Conservation (phyloP, 2,113 vertebrate genomes). For the Mus spicilegus region DNA sequence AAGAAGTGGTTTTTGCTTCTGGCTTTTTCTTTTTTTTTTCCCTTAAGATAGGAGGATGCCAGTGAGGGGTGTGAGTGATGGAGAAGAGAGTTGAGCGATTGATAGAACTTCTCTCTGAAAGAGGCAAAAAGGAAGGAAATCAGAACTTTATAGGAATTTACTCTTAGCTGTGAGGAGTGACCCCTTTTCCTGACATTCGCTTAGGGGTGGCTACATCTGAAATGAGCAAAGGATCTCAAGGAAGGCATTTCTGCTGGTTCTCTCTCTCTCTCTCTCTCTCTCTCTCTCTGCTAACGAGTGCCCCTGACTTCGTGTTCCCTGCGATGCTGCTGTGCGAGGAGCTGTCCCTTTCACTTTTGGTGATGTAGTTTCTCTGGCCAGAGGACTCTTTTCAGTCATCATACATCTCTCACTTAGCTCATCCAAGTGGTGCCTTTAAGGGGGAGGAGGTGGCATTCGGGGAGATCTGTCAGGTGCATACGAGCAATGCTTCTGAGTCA, state of each 20-base stretch:
- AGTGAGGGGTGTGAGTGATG: background rate
- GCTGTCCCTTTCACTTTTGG: conserved; percentile 68
- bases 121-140: conserved; percentile 19
- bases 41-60: conserved; percentile 16
- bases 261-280: too few species aligned
- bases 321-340: background rate
- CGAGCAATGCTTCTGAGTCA: conserved; percentile 30
- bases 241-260: background rate
- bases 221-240: background rate
- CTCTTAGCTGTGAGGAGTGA: background rate
- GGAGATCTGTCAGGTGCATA: conserved; percentile 18
- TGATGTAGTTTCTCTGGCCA: conserved; percentile 60
- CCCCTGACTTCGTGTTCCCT: background rate
- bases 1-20: background rate
- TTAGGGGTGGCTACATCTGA: background rate
- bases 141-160: background rate
- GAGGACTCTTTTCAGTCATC: conserved; percentile 64
- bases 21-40: background rate
- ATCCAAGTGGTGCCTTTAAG: conserved; percentile 38
- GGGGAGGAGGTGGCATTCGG: background rate
- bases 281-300: background rate
- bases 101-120: background rate
- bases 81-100: background rate
- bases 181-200: background rate
- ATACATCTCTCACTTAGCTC: conserved; percentile 73